Percentiles rank a stretch among this genome's conserved stretches.
Conservation (phyloP, 2,888 invertebrate genomes). For the Petrophora chlorosata region DNA sequence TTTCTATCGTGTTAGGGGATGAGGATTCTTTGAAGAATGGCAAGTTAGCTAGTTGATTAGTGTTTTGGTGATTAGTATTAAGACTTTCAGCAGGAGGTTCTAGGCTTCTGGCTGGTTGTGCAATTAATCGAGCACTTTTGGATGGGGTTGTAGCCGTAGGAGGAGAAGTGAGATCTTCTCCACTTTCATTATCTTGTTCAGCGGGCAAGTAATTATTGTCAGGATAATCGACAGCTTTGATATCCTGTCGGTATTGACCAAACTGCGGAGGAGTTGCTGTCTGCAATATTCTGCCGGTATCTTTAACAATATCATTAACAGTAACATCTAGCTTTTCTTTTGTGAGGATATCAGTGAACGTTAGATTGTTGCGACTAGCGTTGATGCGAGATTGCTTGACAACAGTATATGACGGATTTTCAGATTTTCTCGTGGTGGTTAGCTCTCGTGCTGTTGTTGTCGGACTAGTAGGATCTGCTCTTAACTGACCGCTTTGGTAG, state of each 20-base stretch:
- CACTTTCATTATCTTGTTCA: slow-evolving; percentile 50
- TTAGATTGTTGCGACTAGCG: slow-evolving; percentile 58
- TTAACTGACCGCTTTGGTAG: slow-evolving; percentile 43
- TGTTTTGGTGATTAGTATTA: slow-evolving; percentile 44
- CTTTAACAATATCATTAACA: slow-evolving; percentile 69
- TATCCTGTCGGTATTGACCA: slow-evolving; percentile 49
- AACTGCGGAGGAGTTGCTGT: slow-evolving; percentile 56
- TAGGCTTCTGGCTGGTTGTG: slow-evolving; percentile 56
- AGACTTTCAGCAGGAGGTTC: slow-evolving; percentile 60
- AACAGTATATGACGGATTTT: slow-evolving; percentile 23
- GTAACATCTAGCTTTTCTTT: slow-evolving; percentile 72
- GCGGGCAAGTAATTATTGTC: slow-evolving; percentile 51
- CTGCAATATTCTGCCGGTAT: slow-evolving; percentile 63
- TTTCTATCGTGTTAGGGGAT: slow-evolving; percentile 69
- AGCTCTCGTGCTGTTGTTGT: slow-evolving; percentile 7
- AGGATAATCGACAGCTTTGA: slow-evolving; percentile 48
- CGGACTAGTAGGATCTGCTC: slow-evolving; percentile 24
- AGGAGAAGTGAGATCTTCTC: slow-evolving; percentile 60
- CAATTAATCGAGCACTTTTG: slow-evolving; percentile 56
- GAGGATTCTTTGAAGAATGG: slow-evolving; percentile 66
- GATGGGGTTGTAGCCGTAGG: slow-evolving; percentile 45
- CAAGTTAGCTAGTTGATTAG: slow-evolving; percentile 60
- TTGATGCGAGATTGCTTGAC: slow-evolving; percentile 48
- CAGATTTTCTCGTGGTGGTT: slow-evolving; percentile 10
- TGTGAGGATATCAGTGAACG: slow-evolving; percentile 70